Percentiles rank a stretch among this genome's conserved stretches.
These are phyloP conservation scores for Pelochelys cantorii DNA, from an alignment of 2,797 vertebrate species.

Conservation along the genomic window DNA sequence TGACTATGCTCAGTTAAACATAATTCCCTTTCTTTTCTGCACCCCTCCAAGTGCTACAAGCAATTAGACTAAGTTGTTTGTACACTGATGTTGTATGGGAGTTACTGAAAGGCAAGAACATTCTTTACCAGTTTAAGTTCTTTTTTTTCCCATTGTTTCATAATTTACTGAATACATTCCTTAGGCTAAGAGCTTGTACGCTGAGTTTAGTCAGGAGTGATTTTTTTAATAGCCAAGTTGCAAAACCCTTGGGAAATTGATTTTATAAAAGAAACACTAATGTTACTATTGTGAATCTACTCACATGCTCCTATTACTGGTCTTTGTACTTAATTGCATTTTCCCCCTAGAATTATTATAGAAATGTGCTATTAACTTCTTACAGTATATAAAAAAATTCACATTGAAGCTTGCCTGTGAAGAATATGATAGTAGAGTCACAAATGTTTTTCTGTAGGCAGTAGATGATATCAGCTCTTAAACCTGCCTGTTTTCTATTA, in stretches of 20 bases:
- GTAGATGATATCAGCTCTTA: background rate
- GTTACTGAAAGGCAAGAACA: background rate
- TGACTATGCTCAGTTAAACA: background rate
- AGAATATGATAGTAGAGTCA: background rate
- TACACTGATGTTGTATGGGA: background rate
- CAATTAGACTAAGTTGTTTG: background rate
- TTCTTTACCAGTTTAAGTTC: background rate
- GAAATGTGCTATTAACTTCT: background rate
- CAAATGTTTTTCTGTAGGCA: background rate
- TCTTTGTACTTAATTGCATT: background rate
- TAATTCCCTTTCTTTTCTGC: background rate
- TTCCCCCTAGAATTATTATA: background rate
- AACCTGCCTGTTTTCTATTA: background rate
- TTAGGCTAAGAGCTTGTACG: background rate
- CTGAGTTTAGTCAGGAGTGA: background rate
- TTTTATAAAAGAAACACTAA: background rate
- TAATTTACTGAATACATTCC: background rate
- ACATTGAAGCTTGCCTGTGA: background rate
- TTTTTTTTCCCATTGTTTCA: fast-evolving
- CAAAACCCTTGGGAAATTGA: background rate
- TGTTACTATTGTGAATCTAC: background rate
- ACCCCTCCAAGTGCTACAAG: background rate
- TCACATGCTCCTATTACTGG: background rate
- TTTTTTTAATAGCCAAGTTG: background rate
- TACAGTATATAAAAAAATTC: background rate